phyloP scores from a whole-genome alignment of 2,888 invertebrate genomes.

The Branchellion lobata region DNA sequence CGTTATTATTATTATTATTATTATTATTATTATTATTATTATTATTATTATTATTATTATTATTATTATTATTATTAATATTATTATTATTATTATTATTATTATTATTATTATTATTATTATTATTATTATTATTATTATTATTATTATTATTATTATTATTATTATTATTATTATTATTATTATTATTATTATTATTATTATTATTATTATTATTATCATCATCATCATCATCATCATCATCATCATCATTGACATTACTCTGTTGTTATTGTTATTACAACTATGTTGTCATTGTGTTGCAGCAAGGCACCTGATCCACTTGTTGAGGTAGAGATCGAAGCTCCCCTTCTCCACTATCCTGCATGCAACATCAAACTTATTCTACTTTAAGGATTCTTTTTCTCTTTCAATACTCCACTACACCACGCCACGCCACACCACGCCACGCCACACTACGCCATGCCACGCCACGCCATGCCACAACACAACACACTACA shows the following conservation, averaged over 20 bases:
- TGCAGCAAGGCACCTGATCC: slow-evolving; percentile 1
- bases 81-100: slow-evolving; percentile 25
- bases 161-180: neutral
- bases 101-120: slow-evolving; percentile 13
- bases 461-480: neutral
- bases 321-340: slow-evolving; percentile 30
- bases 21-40: slow-evolving; percentile 21
- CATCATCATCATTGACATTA: neutral
- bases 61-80: slow-evolving; percentile 19
- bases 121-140: slow-evolving; percentile 20
- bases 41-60: slow-evolving; percentile 26
- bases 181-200: neutral
- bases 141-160: slow-evolving; percentile 27
- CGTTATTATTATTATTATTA: slow-evolving; percentile 19
- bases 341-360: neutral
- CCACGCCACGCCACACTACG: neutral
- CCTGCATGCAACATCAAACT: neutral
- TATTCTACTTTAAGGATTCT: neutral
- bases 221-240: neutral
- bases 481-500: neutral
- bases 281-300: neutral
- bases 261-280: slow-evolving; percentile 8
- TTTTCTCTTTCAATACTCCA: neutral
- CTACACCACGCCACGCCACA: neutral
- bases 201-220: neutral